Evolutionary conservation across 1,140 invertebrate genomes (phyloP).

Genomic region (Lucilia cuprina): DNA sequence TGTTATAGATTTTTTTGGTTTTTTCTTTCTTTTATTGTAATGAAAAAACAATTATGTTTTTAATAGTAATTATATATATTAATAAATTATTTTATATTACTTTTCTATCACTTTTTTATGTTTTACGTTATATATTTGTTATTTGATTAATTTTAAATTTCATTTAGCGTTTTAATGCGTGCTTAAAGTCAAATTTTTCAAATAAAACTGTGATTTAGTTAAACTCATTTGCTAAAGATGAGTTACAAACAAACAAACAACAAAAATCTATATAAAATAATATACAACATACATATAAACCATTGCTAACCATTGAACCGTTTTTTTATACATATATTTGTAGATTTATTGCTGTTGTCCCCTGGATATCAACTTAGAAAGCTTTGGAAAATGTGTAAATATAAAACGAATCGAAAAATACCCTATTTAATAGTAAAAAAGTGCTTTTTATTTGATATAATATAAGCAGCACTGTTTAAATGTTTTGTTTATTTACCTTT

Average conservation of each 20-base stretch:
- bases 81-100: neutral
- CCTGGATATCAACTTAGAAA: neutral
- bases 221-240: constrained; percentile 15
- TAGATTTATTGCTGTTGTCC: neutral
- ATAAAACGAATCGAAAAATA: neutral
- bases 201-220: constrained; percentile 28
- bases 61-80: neutral
- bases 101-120: neutral
- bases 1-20: too few species aligned
- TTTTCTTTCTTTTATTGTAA: too few species aligned
- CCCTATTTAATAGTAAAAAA: neutral
- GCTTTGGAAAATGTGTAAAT: neutral
- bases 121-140: neutral
- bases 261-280: neutral
- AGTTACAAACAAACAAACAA: too few species aligned
- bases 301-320: constrained; percentile 5
- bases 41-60: neutral
- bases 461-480: too few species aligned
- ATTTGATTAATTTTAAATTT: neutral
- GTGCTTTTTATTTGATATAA: too few species aligned
- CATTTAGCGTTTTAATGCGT: neutral
- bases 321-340: neutral
- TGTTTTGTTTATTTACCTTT: too few species aligned
- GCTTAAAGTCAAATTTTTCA: neutral
- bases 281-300: neutral